phyloP scores from a whole-genome alignment of 1,140 invertebrate genomes.

The Bombus picipes region DNA sequence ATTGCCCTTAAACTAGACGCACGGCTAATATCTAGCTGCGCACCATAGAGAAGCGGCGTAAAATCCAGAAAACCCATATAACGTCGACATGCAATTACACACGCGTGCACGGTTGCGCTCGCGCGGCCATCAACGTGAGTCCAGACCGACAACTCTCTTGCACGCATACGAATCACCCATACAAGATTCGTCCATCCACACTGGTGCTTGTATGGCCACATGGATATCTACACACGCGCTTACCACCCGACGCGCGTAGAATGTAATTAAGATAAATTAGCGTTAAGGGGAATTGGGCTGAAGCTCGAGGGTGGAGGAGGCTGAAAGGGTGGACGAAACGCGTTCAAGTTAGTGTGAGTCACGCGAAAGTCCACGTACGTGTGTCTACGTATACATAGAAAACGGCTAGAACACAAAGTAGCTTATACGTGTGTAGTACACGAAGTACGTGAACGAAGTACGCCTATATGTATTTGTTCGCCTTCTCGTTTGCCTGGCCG shows the following conservation, averaged over 20 bases:
- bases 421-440: no score
- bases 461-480: slow-evolving; percentile 7
- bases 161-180: not conserved
- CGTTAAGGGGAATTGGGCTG: slow-evolving; percentile 78
- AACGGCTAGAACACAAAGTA: not conserved
- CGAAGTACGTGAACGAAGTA: not conserved
- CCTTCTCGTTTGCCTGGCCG: slow-evolving; percentile 10
- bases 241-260: slow-evolving; percentile 77
- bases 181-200: not conserved
- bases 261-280: slow-evolving; percentile 82
- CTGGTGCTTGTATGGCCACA: not conserved
- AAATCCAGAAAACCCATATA: slow-evolving; percentile 46
- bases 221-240: slow-evolving; percentile 6
- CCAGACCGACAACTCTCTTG: not conserved
- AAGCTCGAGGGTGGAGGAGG: slow-evolving; percentile 64
- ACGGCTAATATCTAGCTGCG: slow-evolving; percentile 10
- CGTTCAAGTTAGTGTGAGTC: slow-evolving; percentile 17
- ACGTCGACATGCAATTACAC: slow-evolving; percentile 35
- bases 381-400: not conserved
- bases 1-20: slow-evolving; percentile 32
- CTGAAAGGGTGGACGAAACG: slow-evolving; percentile 62
- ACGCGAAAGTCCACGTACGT: not conserved
- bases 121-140: not conserved
- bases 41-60: not conserved
- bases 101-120: not conserved